Evolutionary conservation across 2,888 invertebrate species (phyloP).

Genomic region (Dorcus parallelipipedus): DNA sequence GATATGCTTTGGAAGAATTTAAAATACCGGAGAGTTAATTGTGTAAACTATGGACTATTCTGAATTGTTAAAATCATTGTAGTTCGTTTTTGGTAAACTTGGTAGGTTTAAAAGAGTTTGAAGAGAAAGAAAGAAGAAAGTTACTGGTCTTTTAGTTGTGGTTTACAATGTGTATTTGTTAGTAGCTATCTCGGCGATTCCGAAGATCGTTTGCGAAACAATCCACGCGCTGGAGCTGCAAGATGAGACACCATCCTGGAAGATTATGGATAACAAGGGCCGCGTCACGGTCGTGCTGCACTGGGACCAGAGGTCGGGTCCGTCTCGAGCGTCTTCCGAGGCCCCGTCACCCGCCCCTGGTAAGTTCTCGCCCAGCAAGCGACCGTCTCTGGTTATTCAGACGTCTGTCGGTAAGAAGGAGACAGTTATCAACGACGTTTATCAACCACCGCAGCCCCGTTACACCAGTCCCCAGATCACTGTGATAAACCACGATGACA

Average conservation of each 20-base stretch:
- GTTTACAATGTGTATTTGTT: constrained; percentile 30
- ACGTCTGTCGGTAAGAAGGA: constrained; percentile 54
- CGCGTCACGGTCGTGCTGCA: constrained; percentile 94
- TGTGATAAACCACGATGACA: constrained; percentile 90
- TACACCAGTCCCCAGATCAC: constrained; percentile 80
- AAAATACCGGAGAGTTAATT: too few relatives aligned
- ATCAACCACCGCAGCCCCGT: constrained; percentile 39
- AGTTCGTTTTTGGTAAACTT: too few relatives aligned
- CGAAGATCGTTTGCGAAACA: constrained; percentile 96
- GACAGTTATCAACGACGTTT: constrained; percentile 56
- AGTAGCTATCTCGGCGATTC: constrained; percentile 90
- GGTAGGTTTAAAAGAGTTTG: too few relatives aligned
- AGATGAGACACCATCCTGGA: constrained; percentile 97
- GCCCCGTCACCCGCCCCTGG: constrained; percentile 52
- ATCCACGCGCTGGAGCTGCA: constrained; percentile 92
- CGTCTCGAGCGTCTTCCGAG: constrained; percentile 50
- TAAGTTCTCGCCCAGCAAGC: constrained; percentile 58
- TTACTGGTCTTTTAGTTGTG: too few relatives aligned
- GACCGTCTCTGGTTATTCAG: constrained; percentile 72
- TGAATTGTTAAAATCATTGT: too few relatives aligned
- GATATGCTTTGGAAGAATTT: too few relatives aligned
- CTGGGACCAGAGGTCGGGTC: constrained; percentile 87
- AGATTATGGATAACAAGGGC: constrained; percentile 98
- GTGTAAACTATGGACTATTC: too few relatives aligned
- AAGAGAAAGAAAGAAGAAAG: too few relatives aligned